Conservation (phyloP, 2,797 vertebrate genomes). For the Dromococcyx pavoninus region DNA sequence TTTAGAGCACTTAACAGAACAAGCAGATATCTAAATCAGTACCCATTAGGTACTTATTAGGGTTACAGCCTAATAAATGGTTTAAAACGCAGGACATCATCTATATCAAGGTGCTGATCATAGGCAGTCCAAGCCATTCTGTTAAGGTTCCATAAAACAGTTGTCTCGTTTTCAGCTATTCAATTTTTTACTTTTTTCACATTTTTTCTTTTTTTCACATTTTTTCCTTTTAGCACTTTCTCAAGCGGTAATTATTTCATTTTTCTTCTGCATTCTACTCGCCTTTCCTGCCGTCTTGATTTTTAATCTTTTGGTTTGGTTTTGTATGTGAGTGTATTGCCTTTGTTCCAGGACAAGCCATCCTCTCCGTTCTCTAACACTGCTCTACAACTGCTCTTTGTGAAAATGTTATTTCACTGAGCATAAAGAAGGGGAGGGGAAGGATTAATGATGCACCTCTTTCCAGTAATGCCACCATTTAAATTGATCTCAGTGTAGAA, state of each 20-base stretch:
- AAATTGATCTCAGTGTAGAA: conserved; percentile 28
- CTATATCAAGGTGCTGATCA: conserved; percentile 16
- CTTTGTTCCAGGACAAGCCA: conserved; percentile 73
- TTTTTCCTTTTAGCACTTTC: conserved; percentile 61
- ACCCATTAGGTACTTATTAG: neutral
- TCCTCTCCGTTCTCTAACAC: conserved; percentile 60
- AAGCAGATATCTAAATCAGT: conserved; percentile 31
- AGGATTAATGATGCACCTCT: conserved; percentile 45
- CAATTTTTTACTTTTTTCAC: conserved; percentile 34
- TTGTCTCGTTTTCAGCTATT: conserved; percentile 33
- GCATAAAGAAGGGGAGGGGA: conserved; percentile 41
- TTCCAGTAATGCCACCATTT: conserved; percentile 32
- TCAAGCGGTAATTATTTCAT: conserved; percentile 27
- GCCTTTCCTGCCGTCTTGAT: conserved; percentile 59
- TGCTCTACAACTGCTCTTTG: conserved; percentile 43
- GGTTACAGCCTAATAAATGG: neutral
- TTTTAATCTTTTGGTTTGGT: conserved; percentile 41
- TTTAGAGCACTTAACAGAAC: conserved; percentile 10
- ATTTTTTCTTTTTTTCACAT: conserved; percentile 40
- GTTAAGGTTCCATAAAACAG: conserved; percentile 42
- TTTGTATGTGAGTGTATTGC: conserved; percentile 60
- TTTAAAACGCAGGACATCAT: neutral
- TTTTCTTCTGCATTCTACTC: conserved; percentile 51
- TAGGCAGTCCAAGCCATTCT: neutral
- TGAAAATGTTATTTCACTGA: conserved; percentile 67